phyloP scores from a whole-genome alignment of 2,888 invertebrate species.

The Trichopria drosophilae region DNA sequence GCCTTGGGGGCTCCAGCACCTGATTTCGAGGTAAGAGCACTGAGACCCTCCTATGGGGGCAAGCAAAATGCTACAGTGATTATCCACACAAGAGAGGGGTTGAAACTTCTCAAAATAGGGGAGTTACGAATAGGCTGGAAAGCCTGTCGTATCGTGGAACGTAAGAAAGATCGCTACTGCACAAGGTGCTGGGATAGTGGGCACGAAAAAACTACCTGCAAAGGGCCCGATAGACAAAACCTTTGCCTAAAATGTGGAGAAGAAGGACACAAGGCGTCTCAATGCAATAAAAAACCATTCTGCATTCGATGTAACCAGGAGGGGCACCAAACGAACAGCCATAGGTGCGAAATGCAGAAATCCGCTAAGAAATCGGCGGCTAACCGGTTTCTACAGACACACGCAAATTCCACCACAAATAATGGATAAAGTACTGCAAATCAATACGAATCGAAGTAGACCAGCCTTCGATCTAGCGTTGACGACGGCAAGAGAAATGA shows the following conservation, averaged over 20 bases:
- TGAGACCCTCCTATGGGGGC: constrained; percentile 21
- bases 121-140: constrained; percentile 20
- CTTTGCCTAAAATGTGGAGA: not conserved
- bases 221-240: constrained; percentile 29
- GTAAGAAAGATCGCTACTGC: no score
- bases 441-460: constrained; percentile 18
- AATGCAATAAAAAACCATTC: no score
- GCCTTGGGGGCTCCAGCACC: constrained; percentile 29
- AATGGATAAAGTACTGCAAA: constrained; percentile 6
- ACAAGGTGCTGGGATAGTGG: no score
- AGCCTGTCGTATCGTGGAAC: constrained; percentile 24
- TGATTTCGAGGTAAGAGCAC: no score
- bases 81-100: constrained; percentile 11
- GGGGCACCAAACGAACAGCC: no score
- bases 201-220: constrained; percentile 24
- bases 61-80: constrained; percentile 25
- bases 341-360: no score
- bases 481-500: no score
- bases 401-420: no score
- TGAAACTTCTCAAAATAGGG: no score
- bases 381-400: no score
- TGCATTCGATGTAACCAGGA: no score
- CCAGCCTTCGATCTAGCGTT: constrained; percentile 17
- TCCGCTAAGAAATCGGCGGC: no score
- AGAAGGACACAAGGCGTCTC: not conserved